These are phyloP conservation scores for Odiellus spinosus DNA, from an alignment of 2,888 invertebrate genomes.

Conservation along the genomic window DNA sequence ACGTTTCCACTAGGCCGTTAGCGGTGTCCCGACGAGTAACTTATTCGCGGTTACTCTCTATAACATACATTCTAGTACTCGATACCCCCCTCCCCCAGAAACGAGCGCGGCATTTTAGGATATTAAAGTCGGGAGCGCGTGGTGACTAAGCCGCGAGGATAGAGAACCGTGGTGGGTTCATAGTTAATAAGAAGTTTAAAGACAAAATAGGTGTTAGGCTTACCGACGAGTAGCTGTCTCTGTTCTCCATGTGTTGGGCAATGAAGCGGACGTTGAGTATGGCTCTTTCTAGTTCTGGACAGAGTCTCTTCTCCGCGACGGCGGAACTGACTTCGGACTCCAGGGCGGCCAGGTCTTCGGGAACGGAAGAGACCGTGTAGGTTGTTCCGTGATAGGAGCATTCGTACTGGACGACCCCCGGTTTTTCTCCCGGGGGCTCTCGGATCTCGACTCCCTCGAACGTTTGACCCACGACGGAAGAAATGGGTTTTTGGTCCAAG, in stretches of 20 bases:
- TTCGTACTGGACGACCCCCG: constrained; percentile 13
- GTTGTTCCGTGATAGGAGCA: constrained; percentile 7
- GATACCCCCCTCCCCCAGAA: too few relatives aligned
- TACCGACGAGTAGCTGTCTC: constrained; percentile 85
- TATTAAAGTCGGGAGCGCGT: too few relatives aligned
- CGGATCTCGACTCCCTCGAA: constrained; percentile 10
- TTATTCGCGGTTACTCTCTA: too few relatives aligned
- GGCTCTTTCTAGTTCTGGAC: constrained; percentile 50
- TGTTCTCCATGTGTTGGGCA: constrained; percentile 86
- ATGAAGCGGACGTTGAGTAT: constrained; percentile 83
- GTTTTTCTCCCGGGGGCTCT: constrained; percentile 14
- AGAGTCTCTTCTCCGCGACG: constrained; percentile 5
- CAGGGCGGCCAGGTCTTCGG: constrained; percentile 5
- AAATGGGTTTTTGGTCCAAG: constrained; percentile 6
- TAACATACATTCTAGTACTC: too few relatives aligned
- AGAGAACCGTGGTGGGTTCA: too few relatives aligned
- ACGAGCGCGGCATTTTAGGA: too few relatives aligned
- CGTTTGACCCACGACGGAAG: constrained; percentile 6
- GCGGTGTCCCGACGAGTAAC: too few relatives aligned
- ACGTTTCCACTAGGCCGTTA: too few relatives aligned
- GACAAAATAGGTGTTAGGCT: constrained; percentile 34
- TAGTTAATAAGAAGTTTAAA: too few relatives aligned
- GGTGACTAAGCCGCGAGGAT: too few relatives aligned
- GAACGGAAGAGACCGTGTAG: not conserved
- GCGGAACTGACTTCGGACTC: constrained; percentile 9